Percentiles rank a stretch among this genome's conserved stretches.
These are phyloP conservation scores for Melieria crassipennis DNA, from an alignment of 2,888 invertebrate genomes.

Conservation along the genomic window DNA sequence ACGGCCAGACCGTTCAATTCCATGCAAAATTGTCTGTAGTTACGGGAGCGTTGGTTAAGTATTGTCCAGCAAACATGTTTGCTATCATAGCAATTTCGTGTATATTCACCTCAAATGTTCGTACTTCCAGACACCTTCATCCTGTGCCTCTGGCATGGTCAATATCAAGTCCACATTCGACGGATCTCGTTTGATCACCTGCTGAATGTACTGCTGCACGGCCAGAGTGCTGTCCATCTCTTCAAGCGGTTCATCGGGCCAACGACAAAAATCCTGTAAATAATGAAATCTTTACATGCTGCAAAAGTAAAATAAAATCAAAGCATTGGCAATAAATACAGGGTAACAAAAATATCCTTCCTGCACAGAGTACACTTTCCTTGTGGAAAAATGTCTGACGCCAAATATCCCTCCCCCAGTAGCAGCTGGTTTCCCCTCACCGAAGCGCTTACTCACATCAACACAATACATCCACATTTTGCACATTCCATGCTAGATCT, in stretches of 20 bases:
- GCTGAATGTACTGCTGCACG: constrained; percentile 99
- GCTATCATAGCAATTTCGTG: neutral
- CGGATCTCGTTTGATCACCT: constrained; percentile 92
- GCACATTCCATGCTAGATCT: no score
- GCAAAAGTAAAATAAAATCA: neutral
- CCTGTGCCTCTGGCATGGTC: constrained; percentile 96
- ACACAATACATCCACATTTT: no score
- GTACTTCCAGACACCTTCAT: constrained; percentile 99
- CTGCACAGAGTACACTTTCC: no score
- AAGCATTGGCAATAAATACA: no score
- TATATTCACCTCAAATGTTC: constrained; percentile 86
- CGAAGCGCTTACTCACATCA: no score
- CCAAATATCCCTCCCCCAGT: no score
- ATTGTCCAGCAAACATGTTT: neutral
- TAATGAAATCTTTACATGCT: neutral
- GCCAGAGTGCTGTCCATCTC: constrained; percentile 99
- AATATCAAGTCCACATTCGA: constrained; percentile 93
- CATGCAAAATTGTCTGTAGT: constrained; percentile 95
- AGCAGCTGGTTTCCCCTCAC: no score
- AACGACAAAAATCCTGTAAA: constrained; percentile 90
- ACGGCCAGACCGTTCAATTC: constrained; percentile 99
- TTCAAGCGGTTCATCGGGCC: constrained; percentile 98
- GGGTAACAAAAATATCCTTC: no score
- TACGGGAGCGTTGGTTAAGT: neutral
- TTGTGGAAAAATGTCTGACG: no score